phyloP scores from a whole-genome alignment of 2,113 vertebrate genomes.

The Rafetus swinhoei region DNA sequence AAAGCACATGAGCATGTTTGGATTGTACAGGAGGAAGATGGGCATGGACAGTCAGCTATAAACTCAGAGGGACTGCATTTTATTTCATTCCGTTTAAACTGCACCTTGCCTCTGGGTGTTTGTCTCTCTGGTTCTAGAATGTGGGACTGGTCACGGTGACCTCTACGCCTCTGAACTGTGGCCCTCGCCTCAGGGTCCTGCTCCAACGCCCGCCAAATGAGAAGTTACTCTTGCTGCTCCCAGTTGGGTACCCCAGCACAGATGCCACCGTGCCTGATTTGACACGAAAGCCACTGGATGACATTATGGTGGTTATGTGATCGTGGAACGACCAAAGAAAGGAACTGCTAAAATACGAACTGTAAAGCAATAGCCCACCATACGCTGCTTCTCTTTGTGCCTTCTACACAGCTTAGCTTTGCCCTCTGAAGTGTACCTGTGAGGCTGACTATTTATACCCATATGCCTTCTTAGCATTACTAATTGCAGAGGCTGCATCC shows the following conservation, averaged over 20 bases:
- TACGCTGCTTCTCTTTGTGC: not conserved
- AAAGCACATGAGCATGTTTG: not conserved
- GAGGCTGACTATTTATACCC: not conserved
- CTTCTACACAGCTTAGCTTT: not conserved
- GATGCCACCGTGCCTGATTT: conserved; percentile 90
- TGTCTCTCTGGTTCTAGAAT: conserved; percentile 80
- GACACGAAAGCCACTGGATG: conserved; percentile 85
- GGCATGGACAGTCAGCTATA: not conserved
- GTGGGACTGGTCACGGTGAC: conserved; percentile 93
- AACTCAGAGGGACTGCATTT: not conserved
- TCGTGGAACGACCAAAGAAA: not conserved
- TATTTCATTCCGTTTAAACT: not conserved
- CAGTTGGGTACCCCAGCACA: conserved; percentile 88
- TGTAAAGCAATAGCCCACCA: not conserved
- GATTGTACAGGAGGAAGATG: not conserved
- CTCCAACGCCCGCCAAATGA: conserved; percentile 89
- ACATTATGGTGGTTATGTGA: conserved; percentile 88
- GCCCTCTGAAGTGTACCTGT: rapidly evolving
- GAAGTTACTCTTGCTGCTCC: conserved; percentile 94
- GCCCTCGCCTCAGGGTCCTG: conserved; percentile 87
- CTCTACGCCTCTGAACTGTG: conserved; percentile 94
- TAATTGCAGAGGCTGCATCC: not conserved
- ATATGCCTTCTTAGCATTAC: not conserved
- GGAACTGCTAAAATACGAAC: rapidly evolving
- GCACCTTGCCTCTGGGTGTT: not conserved